Base-by-base conservation (phyloP, 2,888 invertebrate species). In the Synergus itoensis region DNA sequence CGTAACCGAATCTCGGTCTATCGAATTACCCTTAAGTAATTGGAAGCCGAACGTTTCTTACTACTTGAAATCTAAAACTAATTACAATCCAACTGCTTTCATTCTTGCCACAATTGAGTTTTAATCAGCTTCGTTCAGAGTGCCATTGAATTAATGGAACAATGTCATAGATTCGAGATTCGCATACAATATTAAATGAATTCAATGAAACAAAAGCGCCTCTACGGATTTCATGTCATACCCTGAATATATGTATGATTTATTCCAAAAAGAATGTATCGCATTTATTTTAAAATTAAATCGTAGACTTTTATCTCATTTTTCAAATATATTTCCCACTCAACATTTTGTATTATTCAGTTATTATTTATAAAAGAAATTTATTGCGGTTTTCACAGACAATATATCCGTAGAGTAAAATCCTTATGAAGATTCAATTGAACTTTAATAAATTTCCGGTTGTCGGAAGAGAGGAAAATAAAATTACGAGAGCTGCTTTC, bases 21-120 rank as follows among this genome's bases (percentile, higher is more conserved):
- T 69, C 69, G 69, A 43, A 64, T 64, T 64, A 36, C 64, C 40
- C 36, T 40, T 64, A 69, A 69, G 69, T 69, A 69, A 64, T 45
- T 28, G 45, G 16, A 48, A 48, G 14, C 45, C 28, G 69, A 69
- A 69, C 48, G 16, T 69, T 69, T 53, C 69, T 48, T 69, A 69
- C 48, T 4, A 69, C 48, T 69, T 69, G 69, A 69, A 53, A 69
- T 48, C 69, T 69, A 21, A 69, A 48, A 28, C 69, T 48, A 69
- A 69, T 69, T 69, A 69, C 28, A 69, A 48, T 69, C 16, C 69
- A 69, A 28, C 48, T 28, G 69, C 69, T 45, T 69, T 69, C 28
- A 69, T 69, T 69, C 28, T 48, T 3, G n/a, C 69, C 48, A 69
- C 48, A 69, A 69, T 69, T 48, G 69, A 53, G 36, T 69, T 69